Conservation (phyloP, 1,140 invertebrate genomes). For the Drosophila novamexicana region DNA sequence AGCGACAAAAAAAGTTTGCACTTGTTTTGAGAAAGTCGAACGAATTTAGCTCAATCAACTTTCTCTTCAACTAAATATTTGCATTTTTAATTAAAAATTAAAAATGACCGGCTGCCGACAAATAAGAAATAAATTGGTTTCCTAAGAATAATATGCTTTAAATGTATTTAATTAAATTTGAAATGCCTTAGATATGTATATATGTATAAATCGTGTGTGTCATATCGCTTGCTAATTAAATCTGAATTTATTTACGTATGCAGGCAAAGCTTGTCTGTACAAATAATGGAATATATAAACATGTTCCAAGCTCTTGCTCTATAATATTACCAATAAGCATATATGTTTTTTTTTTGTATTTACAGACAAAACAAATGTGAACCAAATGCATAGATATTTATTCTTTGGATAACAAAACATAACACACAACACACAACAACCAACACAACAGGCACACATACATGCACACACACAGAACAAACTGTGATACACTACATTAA, state of each 20-base stretch:
- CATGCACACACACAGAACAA: conserved; percentile 26
- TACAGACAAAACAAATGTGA: conserved; percentile 66
- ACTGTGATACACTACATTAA: conserved; percentile 38
- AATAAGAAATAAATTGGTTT: neutral
- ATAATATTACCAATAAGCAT: neutral
- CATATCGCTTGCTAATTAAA: neutral
- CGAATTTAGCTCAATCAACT: conserved; percentile 11
- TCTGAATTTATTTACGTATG: neutral
- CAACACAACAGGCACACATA: conserved; percentile 29
- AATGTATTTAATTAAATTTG: neutral
- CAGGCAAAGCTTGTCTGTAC: neutral
- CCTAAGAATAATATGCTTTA: neutral
- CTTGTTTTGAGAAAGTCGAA: conserved; percentile 12
- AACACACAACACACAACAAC: conserved; percentile 35
- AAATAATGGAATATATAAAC: neutral
- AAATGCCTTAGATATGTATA: neutral
- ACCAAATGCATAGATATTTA: conserved; percentile 38
- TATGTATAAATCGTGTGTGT: neutral
- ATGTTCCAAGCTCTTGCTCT: no score
- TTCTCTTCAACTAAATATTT: conserved; percentile 28
- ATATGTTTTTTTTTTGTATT: conserved; percentile 8
- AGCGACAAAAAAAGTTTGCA: neutral
- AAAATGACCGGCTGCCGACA: neutral
- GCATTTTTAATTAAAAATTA: conserved; percentile 17
- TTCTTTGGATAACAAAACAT: conserved; percentile 30